Conservation (phyloP, 2,888 invertebrate species). For the Drosophila stalkeri region DNA sequence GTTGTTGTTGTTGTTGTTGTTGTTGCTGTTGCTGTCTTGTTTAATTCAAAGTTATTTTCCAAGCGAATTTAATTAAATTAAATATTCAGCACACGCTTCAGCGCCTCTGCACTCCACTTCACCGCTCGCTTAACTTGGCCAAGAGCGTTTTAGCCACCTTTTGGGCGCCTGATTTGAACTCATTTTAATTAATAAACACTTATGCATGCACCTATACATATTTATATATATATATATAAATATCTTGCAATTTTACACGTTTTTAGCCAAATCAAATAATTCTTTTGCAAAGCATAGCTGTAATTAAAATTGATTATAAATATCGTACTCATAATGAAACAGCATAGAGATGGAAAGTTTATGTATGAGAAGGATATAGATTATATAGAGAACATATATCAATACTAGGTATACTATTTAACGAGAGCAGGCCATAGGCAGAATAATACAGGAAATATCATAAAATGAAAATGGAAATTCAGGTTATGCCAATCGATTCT, state of each 20-base stretch:
- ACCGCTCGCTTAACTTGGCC: conserved; percentile 19
- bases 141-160: conserved; percentile 43
- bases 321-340: neutral
- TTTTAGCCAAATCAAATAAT: conserved; percentile 5
- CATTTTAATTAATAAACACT: conserved; percentile 64
- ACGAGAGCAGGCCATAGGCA: too few species aligned
- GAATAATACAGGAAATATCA: too few species aligned
- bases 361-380: neutral
- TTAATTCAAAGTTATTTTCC: conserved; percentile 76
- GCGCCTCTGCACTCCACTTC: conserved; percentile 4
- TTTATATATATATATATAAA: neutral
- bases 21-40: conserved; percentile 45
- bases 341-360: neutral
- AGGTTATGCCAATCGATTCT: too few species aligned
- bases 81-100: conserved; percentile 72
- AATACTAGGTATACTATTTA: too few species aligned
- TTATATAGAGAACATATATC: too few species aligned
- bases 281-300: neutral
- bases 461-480: too few species aligned
- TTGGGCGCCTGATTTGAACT: conserved; percentile 48
- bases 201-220: conserved; percentile 30
- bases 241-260: conserved; percentile 56
- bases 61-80: conserved; percentile 80
- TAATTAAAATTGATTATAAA: conserved; percentile 18
- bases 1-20: conserved; percentile 22